Percentiles rank a stretch among this genome's conserved stretches.
Evolutionary conservation across 2,113 vertebrate species (phyloP).

Genomic region (Nesogale talazaci): DNA sequence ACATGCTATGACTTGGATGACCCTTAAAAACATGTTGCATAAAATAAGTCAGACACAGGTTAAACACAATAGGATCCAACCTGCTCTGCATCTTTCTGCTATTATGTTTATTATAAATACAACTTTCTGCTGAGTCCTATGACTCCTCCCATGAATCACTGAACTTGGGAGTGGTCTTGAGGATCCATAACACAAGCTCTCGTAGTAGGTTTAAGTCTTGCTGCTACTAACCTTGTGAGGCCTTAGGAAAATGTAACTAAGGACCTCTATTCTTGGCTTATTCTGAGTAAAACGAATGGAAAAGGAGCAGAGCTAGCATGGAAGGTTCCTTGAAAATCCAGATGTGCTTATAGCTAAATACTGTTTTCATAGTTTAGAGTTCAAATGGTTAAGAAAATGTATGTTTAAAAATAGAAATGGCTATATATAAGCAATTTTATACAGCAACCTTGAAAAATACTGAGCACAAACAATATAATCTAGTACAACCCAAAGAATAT

Average conservation of each 20-base stretch:
- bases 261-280: neutral
- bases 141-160: neutral
- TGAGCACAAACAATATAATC: slow-evolving; percentile 15
- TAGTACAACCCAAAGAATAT: neutral
- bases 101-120: neutral
- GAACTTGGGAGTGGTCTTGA: neutral
- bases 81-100: neutral
- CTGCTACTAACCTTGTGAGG: neutral
- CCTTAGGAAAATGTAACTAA: neutral
- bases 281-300: slow-evolving; percentile 35
- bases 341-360: slow-evolving; percentile 9
- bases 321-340: neutral
- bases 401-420: neutral
- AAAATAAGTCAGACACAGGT: neutral
- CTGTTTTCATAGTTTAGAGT: neutral
- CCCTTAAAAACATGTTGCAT: neutral
- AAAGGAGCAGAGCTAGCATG: neutral
- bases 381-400: slow-evolving; percentile 16
- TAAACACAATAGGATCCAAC: too few species aligned
- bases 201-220: neutral
- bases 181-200: neutral
- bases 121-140: neutral
- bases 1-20: neutral
- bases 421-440: neutral
- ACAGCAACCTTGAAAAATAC: slow-evolving; percentile 44